These are phyloP conservation scores for Lophura nycthemera DNA, from an alignment of 2,113 vertebrate genomes.

Conservation along the genomic window DNA sequence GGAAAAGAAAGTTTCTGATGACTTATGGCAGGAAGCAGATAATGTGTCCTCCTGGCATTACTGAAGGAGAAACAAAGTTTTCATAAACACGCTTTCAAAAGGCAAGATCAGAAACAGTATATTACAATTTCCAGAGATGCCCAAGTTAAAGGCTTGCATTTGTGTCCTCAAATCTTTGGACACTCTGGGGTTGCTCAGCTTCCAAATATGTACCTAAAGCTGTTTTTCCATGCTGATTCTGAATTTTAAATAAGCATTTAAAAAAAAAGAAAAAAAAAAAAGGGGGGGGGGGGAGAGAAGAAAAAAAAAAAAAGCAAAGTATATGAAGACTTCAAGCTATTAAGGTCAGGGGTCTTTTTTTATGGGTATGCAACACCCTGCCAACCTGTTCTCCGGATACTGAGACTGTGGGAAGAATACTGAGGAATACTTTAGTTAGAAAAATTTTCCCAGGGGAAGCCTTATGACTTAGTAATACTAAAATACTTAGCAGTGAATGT, in stretches of 20 bases:
- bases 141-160: neutral
- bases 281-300: too few relatives aligned
- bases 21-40: constrained; percentile 31
- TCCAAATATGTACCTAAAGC: neutral
- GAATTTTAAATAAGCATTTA: neutral
- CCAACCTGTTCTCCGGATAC: neutral
- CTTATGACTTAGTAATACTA: neutral
- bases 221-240: neutral
- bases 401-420: neutral
- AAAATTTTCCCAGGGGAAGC: neutral
- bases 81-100: constrained; percentile 14
- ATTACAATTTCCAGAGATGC: neutral
- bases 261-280: neutral
- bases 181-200: neutral
- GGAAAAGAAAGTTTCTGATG: constrained; percentile 28
- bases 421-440: neutral
- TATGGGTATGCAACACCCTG: neutral
- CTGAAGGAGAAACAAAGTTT: constrained; percentile 4
- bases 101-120: neutral
- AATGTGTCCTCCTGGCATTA: neutral
- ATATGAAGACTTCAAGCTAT: neutral
- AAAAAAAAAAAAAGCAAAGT: neutral
- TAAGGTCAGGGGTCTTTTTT: neutral
- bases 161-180: neutral
- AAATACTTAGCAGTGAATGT: neutral